Conservation (phyloP, 2,113 vertebrate genomes). For the Conger conger region DNA sequence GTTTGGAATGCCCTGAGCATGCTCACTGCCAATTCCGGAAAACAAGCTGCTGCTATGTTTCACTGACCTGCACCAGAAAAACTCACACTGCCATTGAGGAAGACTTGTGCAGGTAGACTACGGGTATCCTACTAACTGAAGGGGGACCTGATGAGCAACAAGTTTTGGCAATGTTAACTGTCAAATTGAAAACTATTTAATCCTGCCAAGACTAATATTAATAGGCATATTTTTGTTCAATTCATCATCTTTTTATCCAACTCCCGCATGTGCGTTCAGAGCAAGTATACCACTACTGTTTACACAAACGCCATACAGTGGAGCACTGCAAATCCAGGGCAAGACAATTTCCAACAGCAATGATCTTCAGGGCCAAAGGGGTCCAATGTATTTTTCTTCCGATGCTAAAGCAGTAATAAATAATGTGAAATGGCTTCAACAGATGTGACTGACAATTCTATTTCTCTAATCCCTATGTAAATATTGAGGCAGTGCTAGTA, state of each 20-base stretch:
- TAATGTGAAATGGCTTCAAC: slow-evolving; percentile 4
- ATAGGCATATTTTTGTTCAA: not conserved
- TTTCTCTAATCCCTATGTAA: not conserved
- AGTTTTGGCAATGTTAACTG: not conserved
- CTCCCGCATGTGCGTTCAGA: not conserved
- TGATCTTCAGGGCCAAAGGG: not conserved
- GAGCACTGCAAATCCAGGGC: not conserved
- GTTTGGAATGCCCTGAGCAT: too few relatives aligned
- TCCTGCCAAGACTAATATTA: slow-evolving; percentile 6
- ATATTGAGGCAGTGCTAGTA: not conserved
- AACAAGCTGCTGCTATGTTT: too few relatives aligned
- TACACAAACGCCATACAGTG: slow-evolving; percentile 4
- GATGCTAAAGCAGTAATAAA: not conserved
- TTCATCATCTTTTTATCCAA: slow-evolving; percentile 13
- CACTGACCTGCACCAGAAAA: too few relatives aligned
- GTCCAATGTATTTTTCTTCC: not conserved
- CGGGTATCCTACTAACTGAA: too few relatives aligned
- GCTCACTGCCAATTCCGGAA: too few relatives aligned
- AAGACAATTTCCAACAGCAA: not conserved
- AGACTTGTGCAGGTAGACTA: too few relatives aligned
- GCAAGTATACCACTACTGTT: not conserved
- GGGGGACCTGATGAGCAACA: not conserved
- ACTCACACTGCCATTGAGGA: too few relatives aligned
- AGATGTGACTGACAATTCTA: not conserved
- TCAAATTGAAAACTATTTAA: not conserved